Conservation (phyloP, 2,113 vertebrate species). For the Ammospiza caudacuta region DNA sequence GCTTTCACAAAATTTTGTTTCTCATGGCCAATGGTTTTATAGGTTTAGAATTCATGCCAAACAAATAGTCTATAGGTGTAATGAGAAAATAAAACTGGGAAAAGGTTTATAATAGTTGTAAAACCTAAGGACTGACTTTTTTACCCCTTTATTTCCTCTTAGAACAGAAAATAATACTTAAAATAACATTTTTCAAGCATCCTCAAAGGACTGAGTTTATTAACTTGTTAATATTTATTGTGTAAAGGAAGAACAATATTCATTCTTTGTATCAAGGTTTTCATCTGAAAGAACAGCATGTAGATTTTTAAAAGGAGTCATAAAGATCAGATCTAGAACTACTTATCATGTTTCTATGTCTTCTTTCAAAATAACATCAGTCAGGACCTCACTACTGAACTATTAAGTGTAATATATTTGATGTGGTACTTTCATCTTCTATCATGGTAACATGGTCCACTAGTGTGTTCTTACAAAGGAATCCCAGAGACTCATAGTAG, state of each 20-base stretch:
- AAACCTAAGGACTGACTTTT: neutral
- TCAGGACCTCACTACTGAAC: neutral
- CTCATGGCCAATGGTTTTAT: neutral
- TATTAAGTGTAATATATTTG: neutral
- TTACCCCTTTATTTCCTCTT: neutral
- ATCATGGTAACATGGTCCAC: neutral
- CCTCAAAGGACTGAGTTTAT: slow-evolving; percentile 6
- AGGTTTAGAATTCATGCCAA: neutral
- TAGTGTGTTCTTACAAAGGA: neutral
- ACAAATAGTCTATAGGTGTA: neutral
- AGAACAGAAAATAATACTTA: neutral
- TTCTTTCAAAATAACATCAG: neutral
- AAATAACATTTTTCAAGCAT: neutral
- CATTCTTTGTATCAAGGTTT: neutral
- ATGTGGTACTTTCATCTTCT: neutral
- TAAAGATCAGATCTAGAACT: neutral
- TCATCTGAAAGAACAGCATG: neutral
- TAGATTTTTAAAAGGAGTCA: neutral
- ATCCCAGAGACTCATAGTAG: neutral
- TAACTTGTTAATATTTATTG: neutral
- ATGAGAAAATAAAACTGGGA: neutral
- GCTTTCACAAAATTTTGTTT: neutral
- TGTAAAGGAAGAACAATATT: neutral
- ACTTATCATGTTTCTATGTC: neutral
- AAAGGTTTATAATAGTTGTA: neutral